Evolutionary conservation across 2,113 vertebrate species (phyloP).

Genomic region (Apodemus speciosus): DNA sequence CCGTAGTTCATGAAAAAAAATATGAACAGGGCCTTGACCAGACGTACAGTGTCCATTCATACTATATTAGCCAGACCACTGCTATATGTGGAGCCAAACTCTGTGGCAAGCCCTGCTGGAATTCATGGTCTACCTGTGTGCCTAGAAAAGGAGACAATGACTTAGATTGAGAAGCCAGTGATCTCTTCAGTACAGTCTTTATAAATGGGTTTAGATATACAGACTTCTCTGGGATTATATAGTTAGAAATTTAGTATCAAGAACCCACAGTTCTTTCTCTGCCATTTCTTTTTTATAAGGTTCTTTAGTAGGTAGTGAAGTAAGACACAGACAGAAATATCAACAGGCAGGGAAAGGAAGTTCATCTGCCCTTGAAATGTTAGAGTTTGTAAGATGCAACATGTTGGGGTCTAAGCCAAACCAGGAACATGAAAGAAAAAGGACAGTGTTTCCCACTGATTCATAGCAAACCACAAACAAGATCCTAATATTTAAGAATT

Average conservation of each 20-base stretch:
- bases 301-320: not conserved
- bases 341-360: not conserved
- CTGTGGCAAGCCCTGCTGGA: not conserved
- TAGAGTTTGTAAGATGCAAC: not conserved
- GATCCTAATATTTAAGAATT: not conserved
- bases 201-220: not conserved
- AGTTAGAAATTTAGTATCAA: not conserved
- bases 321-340: not conserved
- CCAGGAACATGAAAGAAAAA: not conserved
- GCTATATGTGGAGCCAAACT: not conserved
- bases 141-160: not conserved
- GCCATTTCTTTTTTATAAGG: not conserved
- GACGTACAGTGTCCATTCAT: no score
- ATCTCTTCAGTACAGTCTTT: not conserved
- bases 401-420: not conserved
- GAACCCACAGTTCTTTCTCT: not conserved
- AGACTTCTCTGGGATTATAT: not conserved
- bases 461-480: not conserved
- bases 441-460: not conserved
- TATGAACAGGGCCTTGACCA: not conserved
- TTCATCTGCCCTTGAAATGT: not conserved
- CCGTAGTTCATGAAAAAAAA: not conserved
- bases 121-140: not conserved
- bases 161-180: not conserved
- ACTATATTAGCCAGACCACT: not conserved